A percentile compares a stretch with the other conserved stretches of the same genome.
Evolutionary conservation across 2,888 invertebrate genomes (phyloP).

Genomic region (Apamea epomidion): DNA sequence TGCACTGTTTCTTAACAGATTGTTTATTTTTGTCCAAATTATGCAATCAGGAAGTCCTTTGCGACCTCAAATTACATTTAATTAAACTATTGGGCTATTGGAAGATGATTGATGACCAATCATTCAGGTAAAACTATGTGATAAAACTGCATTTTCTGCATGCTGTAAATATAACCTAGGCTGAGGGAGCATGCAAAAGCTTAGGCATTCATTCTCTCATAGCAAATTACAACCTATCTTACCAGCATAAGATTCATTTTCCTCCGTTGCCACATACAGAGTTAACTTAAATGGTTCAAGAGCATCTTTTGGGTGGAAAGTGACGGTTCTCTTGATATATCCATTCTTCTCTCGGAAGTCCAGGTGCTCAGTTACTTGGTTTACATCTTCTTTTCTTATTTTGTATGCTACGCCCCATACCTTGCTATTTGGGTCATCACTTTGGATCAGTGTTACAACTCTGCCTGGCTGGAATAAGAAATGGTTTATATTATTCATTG

Average conservation of each 20-base stretch:
- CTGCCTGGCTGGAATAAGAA: conserved; percentile 93
- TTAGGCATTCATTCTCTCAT: not conserved
- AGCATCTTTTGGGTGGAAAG: conserved; percentile 92
- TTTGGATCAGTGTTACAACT: conserved; percentile 95
- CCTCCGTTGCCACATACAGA: conserved; percentile 95
- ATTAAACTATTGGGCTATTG: not conserved
- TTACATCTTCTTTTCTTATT: conserved; percentile 93
- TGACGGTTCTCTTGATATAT: conserved; percentile 93
- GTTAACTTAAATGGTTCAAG: conserved; percentile 92
- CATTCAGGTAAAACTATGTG: not conserved
- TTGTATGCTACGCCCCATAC: conserved; percentile 98
- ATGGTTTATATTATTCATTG: not conserved
- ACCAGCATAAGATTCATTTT: conserved; percentile 95
- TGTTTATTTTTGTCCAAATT: not conserved
- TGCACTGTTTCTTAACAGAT: not conserved
- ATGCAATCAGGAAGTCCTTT: not conserved
- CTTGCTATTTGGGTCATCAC: conserved; percentile 89
- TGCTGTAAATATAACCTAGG: not conserved
- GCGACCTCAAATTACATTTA: not conserved
- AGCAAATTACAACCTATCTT: conserved; percentile 58
- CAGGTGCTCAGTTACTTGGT: conserved; percentile 94
- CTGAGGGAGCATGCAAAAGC: not conserved
- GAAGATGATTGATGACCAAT: not conserved
- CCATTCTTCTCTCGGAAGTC: conserved; percentile 98
- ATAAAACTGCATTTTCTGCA: not conserved